Percentiles rank a stretch among this genome's conserved stretches.
Evolutionary conservation across 2,113 vertebrate species (phyloP).

Genomic region (Polypterus bichir): DNA sequence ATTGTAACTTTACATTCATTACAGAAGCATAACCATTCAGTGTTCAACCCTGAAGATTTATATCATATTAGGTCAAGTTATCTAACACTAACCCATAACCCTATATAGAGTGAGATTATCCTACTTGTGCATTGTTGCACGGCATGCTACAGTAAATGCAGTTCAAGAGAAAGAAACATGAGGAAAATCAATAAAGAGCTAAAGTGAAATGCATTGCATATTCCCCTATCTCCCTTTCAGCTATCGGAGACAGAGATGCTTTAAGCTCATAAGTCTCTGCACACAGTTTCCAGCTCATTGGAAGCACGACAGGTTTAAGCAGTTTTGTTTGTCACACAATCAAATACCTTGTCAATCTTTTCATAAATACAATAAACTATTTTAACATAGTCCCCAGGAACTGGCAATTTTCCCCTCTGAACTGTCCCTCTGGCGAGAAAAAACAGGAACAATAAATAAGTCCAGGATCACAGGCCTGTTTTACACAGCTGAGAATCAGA

Average conservation of each 20-base stretch:
- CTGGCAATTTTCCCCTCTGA: slow-evolving; percentile 7
- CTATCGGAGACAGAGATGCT: slow-evolving; percentile 21
- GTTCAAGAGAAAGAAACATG: slow-evolving; percentile 24
- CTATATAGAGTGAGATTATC: too few species aligned
- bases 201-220: slow-evolving; percentile 43
- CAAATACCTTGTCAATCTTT: slow-evolving; percentile 16
- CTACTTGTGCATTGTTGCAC: not conserved
- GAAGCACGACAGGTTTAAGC: slow-evolving; percentile 2
- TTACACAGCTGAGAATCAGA: slow-evolving; percentile 14
- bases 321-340: slow-evolving; percentile 5
- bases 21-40: too few species aligned
- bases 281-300: not conserved
- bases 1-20: too few species aligned
- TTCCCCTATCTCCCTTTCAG: slow-evolving; percentile 36
- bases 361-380: slow-evolving; percentile 17
- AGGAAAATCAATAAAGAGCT: slow-evolving; percentile 39
- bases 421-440: slow-evolving; percentile 7
- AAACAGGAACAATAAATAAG: slow-evolving; percentile 6
- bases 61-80: too few species aligned
- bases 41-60: too few species aligned
- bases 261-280: slow-evolving; percentile 6
- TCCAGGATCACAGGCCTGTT: slow-evolving; percentile 5
- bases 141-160: not conserved
- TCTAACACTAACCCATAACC: too few species aligned
- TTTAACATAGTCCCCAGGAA: slow-evolving; percentile 11